These are phyloP conservation scores for Brachypterus glaber DNA, from an alignment of 2,888 invertebrate genomes.

Conservation along the genomic window DNA sequence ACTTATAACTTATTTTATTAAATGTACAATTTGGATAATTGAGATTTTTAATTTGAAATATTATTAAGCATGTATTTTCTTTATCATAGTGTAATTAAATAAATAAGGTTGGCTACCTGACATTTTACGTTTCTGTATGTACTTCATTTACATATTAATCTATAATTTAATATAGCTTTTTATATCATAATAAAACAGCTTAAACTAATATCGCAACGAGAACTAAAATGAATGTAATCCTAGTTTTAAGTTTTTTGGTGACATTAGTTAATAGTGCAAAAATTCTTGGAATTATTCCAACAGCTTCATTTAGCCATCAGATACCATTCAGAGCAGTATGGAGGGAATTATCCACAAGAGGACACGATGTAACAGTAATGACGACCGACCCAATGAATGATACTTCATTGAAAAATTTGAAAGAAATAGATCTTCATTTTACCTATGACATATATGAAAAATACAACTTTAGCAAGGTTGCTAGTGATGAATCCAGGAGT, in stretches of 20 bases:
- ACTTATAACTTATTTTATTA: too few species aligned
- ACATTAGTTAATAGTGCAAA: slow-evolving; percentile 12
- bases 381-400: slow-evolving; percentile 21
- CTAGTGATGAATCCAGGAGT: slow-evolving; percentile 19
- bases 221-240: not conserved
- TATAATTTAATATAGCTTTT: too few species aligned
- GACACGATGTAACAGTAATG: slow-evolving; percentile 27
- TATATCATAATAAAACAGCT: too few species aligned
- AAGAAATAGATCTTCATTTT: slow-evolving; percentile 33
- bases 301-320: slow-evolving; percentile 24
- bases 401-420: slow-evolving; percentile 25
- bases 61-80: too few species aligned
- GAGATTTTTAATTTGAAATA: too few species aligned
- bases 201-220: too few species aligned
- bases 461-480: slow-evolving; percentile 15
- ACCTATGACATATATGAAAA: slow-evolving; percentile 29
- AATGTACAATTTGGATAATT: too few species aligned
- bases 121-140: too few species aligned
- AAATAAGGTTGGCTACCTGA: too few species aligned
- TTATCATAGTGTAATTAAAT: too few species aligned
- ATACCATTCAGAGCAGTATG: slow-evolving; percentile 25
- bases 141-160: too few species aligned
- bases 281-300: slow-evolving; percentile 17
- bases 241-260: not conserved
- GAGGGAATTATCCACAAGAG: slow-evolving; percentile 23